These are phyloP conservation scores for Stenodera caucasica DNA, from an alignment of 2,888 invertebrate species.

Conservation along the genomic window DNA sequence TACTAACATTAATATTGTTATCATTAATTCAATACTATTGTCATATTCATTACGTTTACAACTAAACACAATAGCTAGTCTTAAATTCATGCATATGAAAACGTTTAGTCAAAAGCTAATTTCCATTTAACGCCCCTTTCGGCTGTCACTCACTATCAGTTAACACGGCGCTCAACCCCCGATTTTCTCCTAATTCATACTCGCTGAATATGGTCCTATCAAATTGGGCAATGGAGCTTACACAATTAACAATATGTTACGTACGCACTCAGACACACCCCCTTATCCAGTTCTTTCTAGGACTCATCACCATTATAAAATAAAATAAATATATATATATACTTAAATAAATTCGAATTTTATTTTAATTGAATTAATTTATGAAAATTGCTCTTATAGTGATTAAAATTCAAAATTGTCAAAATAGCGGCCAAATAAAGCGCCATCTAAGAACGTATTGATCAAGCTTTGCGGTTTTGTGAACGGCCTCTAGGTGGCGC, in stretches of 20 bases:
- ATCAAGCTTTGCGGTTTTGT: background rate
- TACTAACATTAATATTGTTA: conserved; percentile 3
- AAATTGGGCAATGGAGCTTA: conserved; percentile 48
- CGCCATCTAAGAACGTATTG: background rate
- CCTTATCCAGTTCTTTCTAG: too few relatives aligned
- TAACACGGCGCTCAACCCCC: conserved; percentile 40
- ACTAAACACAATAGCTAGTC: conserved; percentile 29
- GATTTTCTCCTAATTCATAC: conserved; percentile 32
- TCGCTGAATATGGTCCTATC: conserved; percentile 42
- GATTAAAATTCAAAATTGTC: too few relatives aligned
- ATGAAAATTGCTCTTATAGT: too few relatives aligned
- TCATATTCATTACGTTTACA: conserved; percentile 30
- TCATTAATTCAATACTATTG: conserved; percentile 28
- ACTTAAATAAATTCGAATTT: too few relatives aligned
- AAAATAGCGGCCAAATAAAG: background rate
- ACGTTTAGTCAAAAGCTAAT: conserved; percentile 43
- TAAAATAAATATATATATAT: too few relatives aligned
- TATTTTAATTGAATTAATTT: too few relatives aligned
- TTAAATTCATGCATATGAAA: conserved; percentile 45
- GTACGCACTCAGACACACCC: conserved; percentile 44
- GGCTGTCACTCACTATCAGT: conserved; percentile 46
- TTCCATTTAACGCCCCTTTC: conserved; percentile 48
- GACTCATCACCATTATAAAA: too few relatives aligned
- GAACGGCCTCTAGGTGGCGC: background rate
- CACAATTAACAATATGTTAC: conserved; percentile 54